These are phyloP conservation scores for Vultur gryphus DNA, from an alignment of 2,797 vertebrate species.

Conservation along the genomic window DNA sequence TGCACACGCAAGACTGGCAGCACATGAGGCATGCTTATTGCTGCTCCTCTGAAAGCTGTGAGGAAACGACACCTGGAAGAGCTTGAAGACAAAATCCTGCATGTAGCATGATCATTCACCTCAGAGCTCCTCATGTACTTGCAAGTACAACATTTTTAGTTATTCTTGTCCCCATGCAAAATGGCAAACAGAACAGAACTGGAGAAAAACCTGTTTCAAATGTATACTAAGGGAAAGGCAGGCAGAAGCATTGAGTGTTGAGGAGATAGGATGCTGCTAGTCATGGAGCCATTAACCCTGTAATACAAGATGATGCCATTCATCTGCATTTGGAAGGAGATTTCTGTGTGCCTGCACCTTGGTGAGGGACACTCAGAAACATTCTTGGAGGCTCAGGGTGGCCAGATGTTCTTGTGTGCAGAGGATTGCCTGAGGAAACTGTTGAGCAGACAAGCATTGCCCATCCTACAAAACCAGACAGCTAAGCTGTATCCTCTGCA, in stretches of 20 bases:
- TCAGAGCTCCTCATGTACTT: not conserved
- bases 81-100: not conserved
- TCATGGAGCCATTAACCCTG: not conserved
- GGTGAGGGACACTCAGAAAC: not conserved
- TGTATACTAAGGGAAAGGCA: not conserved
- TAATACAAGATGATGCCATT: not conserved
- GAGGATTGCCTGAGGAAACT: not conserved
- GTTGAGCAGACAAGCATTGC: not conserved
- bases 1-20: accelerated
- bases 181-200: not conserved
- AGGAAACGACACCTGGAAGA: not conserved
- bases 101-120: not conserved
- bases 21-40: not conserved
- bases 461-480: not conserved
- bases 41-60: not conserved
- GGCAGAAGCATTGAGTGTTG: not conserved
- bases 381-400: not conserved
- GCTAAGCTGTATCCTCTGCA: not conserved
- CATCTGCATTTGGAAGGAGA: not conserved
- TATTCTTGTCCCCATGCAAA: not conserved
- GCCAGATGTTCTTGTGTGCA: accelerated
- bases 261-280: not conserved
- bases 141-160: not conserved
- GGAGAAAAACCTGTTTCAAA: not conserved
- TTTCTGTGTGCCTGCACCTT: not conserved